phyloP scores from a whole-genome alignment of 2,888 invertebrate species.

The Magallana nippona region DNA sequence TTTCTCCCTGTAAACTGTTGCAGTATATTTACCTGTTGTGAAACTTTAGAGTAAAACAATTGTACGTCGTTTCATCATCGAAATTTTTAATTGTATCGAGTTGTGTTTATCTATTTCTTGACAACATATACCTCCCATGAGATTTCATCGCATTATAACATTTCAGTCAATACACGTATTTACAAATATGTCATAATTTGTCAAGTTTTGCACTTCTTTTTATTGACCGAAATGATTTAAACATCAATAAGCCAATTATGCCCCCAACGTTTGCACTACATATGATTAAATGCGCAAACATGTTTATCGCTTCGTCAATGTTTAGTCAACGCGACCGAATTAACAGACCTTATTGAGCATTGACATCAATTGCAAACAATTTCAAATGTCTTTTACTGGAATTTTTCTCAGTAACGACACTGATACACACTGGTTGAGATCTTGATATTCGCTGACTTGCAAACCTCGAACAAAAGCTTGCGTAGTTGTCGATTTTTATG shows the following conservation, averaged over 20 bases:
- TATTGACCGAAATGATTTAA: constrained; percentile 20
- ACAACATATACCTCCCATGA: neutral
- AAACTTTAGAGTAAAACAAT: no score
- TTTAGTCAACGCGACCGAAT: no score
- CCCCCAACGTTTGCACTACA: neutral
- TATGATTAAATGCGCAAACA: neutral
- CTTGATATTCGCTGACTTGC: no score
- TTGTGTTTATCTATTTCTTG: constrained; percentile 10
- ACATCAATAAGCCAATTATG: constrained; percentile 3
- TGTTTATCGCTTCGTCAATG: neutral
- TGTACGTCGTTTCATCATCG: no score
- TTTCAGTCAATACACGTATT: constrained; percentile 7
- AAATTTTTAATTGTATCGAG: neutral
- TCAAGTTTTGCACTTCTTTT: constrained; percentile 15
- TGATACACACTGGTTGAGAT: no score
- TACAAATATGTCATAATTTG: constrained; percentile 21
- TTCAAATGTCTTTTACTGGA: no score
- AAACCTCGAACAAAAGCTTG: no score
- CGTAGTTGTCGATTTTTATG: no score
- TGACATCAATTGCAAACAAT: no score
- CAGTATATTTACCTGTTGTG: neutral
- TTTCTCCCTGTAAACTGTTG: neutral
- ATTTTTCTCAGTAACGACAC: no score
- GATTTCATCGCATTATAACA: neutral
- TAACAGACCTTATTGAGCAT: no score